Conservation (phyloP, 2,113 vertebrate species). For the Suncus etruscus region DNA sequence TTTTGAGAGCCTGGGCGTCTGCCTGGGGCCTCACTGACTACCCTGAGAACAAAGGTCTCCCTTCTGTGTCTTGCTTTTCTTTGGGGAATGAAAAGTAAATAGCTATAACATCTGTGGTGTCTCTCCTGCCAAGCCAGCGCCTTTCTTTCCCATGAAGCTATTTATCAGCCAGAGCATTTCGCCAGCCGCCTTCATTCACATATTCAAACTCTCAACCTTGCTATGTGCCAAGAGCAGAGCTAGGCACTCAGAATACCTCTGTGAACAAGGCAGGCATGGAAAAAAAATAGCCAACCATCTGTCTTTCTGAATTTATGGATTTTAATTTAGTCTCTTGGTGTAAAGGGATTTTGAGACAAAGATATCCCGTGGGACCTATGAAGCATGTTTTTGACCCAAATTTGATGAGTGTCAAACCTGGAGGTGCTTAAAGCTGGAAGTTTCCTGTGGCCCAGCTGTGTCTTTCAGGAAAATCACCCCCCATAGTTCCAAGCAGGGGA, state of each 20-base stretch:
- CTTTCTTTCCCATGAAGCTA: constrained; percentile 42
- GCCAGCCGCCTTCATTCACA: background rate
- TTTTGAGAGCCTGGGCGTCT: background rate
- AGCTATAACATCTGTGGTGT: constrained; percentile 65
- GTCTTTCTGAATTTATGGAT: background rate
- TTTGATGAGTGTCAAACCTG: constrained; percentile 7
- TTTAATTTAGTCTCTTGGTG: constrained; percentile 46
- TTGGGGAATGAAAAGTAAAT: constrained; percentile 66
- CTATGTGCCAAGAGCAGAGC: background rate
- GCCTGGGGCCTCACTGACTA: background rate
- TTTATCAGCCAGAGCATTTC: constrained; percentile 12
- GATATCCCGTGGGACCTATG: constrained; percentile 35
- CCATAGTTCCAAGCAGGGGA: background rate
- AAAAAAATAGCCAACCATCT: background rate
- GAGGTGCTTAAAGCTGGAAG: constrained; percentile 28
- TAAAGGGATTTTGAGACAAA: constrained; percentile 19
- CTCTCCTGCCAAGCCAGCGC: constrained; percentile 53
- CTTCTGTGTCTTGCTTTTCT: constrained; percentile 61
- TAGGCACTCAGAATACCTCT: background rate
- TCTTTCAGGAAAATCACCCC: constrained; percentile 34
- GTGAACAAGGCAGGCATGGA: background rate
- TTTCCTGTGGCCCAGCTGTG: constrained; percentile 55
- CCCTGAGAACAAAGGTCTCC: constrained; percentile 40
- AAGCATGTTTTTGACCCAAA: constrained; percentile 31
- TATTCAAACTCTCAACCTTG: background rate